Evolutionary conservation across 2,888 invertebrate species (phyloP).

Genomic region (Synanthedon formicaeformis): DNA sequence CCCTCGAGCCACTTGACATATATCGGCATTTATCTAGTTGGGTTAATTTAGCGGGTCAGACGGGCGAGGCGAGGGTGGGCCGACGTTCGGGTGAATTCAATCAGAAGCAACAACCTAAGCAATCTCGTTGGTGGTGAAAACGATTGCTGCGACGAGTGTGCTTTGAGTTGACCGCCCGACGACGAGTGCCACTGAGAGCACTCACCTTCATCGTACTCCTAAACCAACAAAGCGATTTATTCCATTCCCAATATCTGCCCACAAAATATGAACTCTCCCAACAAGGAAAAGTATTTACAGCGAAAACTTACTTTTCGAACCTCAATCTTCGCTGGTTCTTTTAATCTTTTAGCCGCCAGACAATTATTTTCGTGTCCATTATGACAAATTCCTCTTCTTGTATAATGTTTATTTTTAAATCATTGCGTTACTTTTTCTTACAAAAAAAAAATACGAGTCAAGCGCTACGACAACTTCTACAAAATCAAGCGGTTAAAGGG

Average conservation of each 20-base stretch:
- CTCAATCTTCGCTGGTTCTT: too few relatives aligned
- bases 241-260: neutral
- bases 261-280: neutral
- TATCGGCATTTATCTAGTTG: conserved; percentile 46
- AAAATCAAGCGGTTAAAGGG: too few relatives aligned
- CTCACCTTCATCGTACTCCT: conserved; percentile 32
- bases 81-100: conserved; percentile 49
- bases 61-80: conserved; percentile 17
- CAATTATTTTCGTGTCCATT: too few relatives aligned
- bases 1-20: conserved; percentile 39
- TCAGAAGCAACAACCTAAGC: conserved; percentile 61
- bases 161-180: conserved; percentile 48
- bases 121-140: conserved; percentile 50
- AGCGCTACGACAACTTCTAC: too few relatives aligned
- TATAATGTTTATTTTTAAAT: too few relatives aligned
- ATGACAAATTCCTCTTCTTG: too few relatives aligned
- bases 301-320: too few relatives aligned
- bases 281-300: neutral
- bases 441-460: too few relatives aligned
- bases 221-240: conserved; percentile 31
- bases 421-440: too few relatives aligned
- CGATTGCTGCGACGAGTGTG: conserved; percentile 48
- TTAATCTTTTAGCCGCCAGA: too few relatives aligned
- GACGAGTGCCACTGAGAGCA: conserved; percentile 32
- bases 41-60: conserved; percentile 53